Evolutionary conservation across 2,113 vertebrate genomes (phyloP).

Genomic region (Muntiacus reevesi): DNA sequence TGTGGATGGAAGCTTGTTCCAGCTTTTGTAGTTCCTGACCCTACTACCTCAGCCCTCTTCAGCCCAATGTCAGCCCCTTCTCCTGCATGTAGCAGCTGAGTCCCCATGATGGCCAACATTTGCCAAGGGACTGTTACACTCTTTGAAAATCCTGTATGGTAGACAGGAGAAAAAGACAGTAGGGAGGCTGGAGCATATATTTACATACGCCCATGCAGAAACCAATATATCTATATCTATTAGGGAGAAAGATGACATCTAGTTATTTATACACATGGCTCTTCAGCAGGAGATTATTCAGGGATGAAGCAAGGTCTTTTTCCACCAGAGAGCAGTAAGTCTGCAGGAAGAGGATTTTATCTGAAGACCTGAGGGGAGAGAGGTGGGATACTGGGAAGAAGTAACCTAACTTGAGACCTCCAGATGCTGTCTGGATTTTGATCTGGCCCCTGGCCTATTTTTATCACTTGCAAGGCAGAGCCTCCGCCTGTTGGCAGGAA

Average conservation of each 20-base stretch:
- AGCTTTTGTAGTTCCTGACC: neutral
- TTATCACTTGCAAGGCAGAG: neutral
- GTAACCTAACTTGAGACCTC: neutral
- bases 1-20: neutral
- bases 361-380: neutral
- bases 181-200: conserved; percentile 37
- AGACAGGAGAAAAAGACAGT: neutral
- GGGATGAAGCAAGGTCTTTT: neutral
- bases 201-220: conserved; percentile 47
- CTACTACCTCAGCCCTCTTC: neutral
- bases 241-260: conserved; percentile 20
- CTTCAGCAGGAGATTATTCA: neutral
- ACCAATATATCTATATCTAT: conserved; percentile 31
- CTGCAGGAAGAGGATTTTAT: neutral
- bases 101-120: neutral
- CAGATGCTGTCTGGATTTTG: neutral
- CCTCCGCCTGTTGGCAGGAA: neutral
- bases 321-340: neutral
- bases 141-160: conserved; percentile 27
- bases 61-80: neutral
- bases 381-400: neutral
- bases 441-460: neutral
- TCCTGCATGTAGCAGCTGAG: neutral
- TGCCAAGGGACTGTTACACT: conserved; percentile 1
- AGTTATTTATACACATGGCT: conserved; percentile 32